Base-by-base conservation (phyloP, 1,140 invertebrate genomes). In the Parapsyche elsis region DNA sequence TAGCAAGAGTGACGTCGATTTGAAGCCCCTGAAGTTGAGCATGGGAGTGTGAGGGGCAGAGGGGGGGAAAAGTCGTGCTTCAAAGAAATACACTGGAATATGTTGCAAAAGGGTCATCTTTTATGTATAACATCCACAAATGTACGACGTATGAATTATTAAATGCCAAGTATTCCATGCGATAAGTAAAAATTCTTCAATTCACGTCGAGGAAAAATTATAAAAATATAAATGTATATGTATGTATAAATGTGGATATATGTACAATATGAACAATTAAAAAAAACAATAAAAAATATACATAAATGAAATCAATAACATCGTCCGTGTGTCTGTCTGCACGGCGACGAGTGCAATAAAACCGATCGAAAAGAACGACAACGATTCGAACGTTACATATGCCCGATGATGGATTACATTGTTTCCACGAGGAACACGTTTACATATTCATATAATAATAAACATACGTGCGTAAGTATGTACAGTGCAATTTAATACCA, bases 141-240 rank as follows among this genome's bases (percentile, higher is more conserved):
- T 61, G 57, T 61, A 61, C 57, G 57, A 61, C 57, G 57, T 61
- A 61, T 61, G 57, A 61, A 61, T 61, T 61, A 61, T 61, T 61
- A 61, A 61, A 61, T 61, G 57, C 57, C 57, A 19, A 61, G 57
- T 61, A 61, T 61, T 61, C 16, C 57, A 16, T 61, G 57, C 57
- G 16, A 61, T 61, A 21, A 61, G 57, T 61, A 61, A 61, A 61
- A 61, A 5, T 61, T 61, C 57, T 21, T 19, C 57, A 21, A 19
- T 61, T 61, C 57, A 61, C 30, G 7, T 38, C 30, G 30, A 1
- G 30, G 30, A 38, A 38, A 38, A 38, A 38, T 38, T 7, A 38
- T 38, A 38, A 38, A 4, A 38, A 38, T 38, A 38, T 38, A 38
- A 38, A 38, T 38, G 30, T 38, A 38, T 38, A 4, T 38, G 7